phyloP scores from a whole-genome alignment of 23 tunicate genomes.

The Diplosoma virens region DNA sequence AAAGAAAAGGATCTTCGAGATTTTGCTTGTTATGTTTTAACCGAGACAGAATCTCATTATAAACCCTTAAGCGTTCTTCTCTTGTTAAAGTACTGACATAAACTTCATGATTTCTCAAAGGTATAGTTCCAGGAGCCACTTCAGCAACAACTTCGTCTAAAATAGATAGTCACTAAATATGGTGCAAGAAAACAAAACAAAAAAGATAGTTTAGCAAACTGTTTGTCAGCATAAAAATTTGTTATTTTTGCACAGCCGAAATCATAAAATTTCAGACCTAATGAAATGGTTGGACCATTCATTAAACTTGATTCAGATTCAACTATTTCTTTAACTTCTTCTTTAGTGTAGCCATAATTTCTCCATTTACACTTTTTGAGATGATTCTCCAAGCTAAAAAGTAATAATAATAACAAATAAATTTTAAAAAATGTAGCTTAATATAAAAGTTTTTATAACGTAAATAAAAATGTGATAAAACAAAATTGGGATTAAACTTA shows the following conservation, averaged over 20 bases:
- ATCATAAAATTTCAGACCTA: slow-evolving; percentile 8
- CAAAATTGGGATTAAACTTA: too few relatives aligned
- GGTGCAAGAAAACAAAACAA: too few relatives aligned
- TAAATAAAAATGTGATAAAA: too few relatives aligned
- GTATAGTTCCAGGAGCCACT: slow-evolving; percentile 30
- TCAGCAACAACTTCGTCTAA: slow-evolving; percentile 38
- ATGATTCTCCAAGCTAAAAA: slow-evolving; percentile 20
- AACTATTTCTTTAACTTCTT: slow-evolving; percentile 44
- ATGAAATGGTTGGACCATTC: not conserved
- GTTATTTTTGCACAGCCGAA: too few relatives aligned
- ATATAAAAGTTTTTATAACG: too few relatives aligned
- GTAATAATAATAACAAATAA: too few relatives aligned
- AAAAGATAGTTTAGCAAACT: too few relatives aligned
- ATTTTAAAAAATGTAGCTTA: too few relatives aligned
- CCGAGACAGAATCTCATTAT: slow-evolving; percentile 12
- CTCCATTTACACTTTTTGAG: slow-evolving; percentile 46
- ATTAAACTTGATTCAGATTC: slow-evolving; percentile 30
- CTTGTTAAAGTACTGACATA: slow-evolving; percentile 33
- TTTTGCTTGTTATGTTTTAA: not conserved
- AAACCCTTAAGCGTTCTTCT: slow-evolving; percentile 28
- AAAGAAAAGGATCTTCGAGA: slow-evolving; percentile 6
- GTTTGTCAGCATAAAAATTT: too few relatives aligned
- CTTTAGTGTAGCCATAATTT: slow-evolving; percentile 24
- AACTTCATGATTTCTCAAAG: slow-evolving; percentile 30
- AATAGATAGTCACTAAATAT: not conserved